Conservation (phyloP, 1,140 invertebrate genomes). For the Cydia pomonella region DNA sequence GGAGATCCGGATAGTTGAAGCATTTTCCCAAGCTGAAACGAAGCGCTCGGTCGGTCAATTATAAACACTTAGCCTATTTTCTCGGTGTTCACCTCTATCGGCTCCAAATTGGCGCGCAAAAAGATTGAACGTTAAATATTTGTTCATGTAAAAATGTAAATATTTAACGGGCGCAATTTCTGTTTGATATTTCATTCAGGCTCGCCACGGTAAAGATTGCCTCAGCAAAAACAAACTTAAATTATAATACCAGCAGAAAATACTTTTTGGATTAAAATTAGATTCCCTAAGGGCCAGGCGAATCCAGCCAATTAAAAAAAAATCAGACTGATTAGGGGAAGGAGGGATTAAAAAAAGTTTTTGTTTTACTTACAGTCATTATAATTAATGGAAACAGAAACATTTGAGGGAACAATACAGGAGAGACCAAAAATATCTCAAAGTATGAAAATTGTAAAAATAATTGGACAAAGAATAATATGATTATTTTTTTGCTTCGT, state of each 20-base stretch:
- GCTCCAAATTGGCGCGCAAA: not conserved
- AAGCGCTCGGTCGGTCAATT: too few relatives aligned
- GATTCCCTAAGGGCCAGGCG: not conserved
- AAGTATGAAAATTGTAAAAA: too few relatives aligned
- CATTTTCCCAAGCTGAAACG: too few relatives aligned
- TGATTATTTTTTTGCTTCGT: too few relatives aligned
- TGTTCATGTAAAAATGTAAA: conserved; percentile 3
- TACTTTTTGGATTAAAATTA: conserved; percentile 16
- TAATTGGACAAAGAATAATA: too few relatives aligned
- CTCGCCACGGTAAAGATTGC: conserved; percentile 19
- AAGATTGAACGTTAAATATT: conserved; percentile 7
- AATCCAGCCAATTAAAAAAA: conserved; percentile 15
- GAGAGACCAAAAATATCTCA: not conserved
- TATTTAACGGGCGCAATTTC: conserved; percentile 19
- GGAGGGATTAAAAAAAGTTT: conserved; percentile 4
- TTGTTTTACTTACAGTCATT: conserved; percentile 11
- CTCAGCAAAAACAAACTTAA: conserved; percentile 23
- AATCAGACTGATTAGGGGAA: not conserved
- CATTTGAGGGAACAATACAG: not conserved
- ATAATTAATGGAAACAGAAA: conserved; percentile 14
- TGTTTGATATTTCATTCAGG: conserved; percentile 24
- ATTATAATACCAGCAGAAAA: conserved; percentile 21
- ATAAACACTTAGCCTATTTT: too few relatives aligned
- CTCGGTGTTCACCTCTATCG: not conserved
- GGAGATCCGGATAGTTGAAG: too few relatives aligned